phyloP scores from a whole-genome alignment of 2,888 invertebrate species.

The Aphidius colemani region DNA sequence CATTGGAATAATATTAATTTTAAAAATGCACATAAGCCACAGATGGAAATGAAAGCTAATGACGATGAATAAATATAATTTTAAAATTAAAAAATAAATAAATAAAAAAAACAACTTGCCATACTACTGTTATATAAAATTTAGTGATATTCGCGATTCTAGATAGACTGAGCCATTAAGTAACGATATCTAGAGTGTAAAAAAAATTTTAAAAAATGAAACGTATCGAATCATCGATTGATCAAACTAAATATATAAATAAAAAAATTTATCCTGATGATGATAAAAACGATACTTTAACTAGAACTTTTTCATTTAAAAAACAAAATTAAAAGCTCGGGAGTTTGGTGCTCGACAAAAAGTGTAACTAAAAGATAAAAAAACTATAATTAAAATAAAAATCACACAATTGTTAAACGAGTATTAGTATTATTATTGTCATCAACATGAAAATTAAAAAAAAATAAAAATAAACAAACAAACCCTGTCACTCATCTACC shows the following conservation, averaged over 20 bases:
- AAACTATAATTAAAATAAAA: constrained; percentile 27
- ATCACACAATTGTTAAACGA: constrained; percentile 28
- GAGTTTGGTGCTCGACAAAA: constrained; percentile 20
- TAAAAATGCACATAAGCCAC: constrained; percentile 28
- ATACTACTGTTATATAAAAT: constrained; percentile 39
- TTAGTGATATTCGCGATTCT: constrained; percentile 42
- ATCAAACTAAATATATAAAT: constrained; percentile 15
- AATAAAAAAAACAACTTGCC: constrained; percentile 36
- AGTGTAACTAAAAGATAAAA: constrained; percentile 20
- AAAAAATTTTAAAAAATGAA: not conserved
- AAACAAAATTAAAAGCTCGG: not conserved
- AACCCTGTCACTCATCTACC: constrained; percentile 29
- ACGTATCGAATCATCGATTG: constrained; percentile 23
- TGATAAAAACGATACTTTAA: constrained; percentile 8
- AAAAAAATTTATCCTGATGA: not conserved
- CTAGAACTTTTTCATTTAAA: constrained; percentile 12
- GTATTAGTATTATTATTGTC: constrained; percentile 35
- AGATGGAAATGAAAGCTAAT: constrained; percentile 10
- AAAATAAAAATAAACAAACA: constrained; percentile 16
- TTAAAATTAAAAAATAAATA: constrained; percentile 12
- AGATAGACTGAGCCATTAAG: constrained; percentile 43
- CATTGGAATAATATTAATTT: not conserved
- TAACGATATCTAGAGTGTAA: constrained; percentile 29
- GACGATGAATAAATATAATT: constrained; percentile 19
- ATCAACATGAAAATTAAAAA: constrained; percentile 26